phyloP scores from a whole-genome alignment of 1,140 invertebrate species.

The Drosophila tsacasi region DNA sequence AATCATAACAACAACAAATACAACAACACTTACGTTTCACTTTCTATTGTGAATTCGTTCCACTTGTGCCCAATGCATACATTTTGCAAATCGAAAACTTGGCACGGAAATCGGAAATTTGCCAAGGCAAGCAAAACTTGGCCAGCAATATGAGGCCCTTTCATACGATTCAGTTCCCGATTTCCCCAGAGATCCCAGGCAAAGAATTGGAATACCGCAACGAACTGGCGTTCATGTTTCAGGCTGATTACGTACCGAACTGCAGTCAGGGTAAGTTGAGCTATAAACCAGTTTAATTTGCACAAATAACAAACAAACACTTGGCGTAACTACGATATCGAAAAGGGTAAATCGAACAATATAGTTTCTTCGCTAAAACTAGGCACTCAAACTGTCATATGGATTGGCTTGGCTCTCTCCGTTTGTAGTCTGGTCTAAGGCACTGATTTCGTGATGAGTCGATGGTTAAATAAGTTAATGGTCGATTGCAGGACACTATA shows the following conservation, averaged over 20 bases:
- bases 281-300: slow-evolving; percentile 48
- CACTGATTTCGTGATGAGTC: slow-evolving; percentile 42
- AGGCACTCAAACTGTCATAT: slow-evolving; percentile 31
- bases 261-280: slow-evolving; percentile 9
- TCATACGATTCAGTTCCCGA: neutral
- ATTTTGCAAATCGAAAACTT: slow-evolving; percentile 41
- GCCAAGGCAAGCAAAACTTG: slow-evolving; percentile 31
- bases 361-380: slow-evolving; percentile 33
- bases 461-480: slow-evolving; percentile 51
- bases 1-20: slow-evolving; percentile 19
- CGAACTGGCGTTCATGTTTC: slow-evolving; percentile 8
- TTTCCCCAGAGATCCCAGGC: neutral
- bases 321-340: slow-evolving; percentile 21
- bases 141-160: slow-evolving; percentile 5
- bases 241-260: slow-evolving; percentile 1
- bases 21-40: slow-evolving; percentile 33
- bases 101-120: slow-evolving; percentile 21
- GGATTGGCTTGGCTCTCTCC: slow-evolving; percentile 26
- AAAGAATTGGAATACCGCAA: slow-evolving; percentile 2
- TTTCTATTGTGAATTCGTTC: slow-evolving; percentile 29
- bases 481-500: slow-evolving; percentile 38
- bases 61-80: slow-evolving; percentile 55
- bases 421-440: slow-evolving; percentile 33
- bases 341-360: slow-evolving; percentile 26
- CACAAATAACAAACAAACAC: slow-evolving; percentile 41